Evolutionary conservation across 2,797 vertebrate species (phyloP).

Genomic region (Epinephelus awoara): DNA sequence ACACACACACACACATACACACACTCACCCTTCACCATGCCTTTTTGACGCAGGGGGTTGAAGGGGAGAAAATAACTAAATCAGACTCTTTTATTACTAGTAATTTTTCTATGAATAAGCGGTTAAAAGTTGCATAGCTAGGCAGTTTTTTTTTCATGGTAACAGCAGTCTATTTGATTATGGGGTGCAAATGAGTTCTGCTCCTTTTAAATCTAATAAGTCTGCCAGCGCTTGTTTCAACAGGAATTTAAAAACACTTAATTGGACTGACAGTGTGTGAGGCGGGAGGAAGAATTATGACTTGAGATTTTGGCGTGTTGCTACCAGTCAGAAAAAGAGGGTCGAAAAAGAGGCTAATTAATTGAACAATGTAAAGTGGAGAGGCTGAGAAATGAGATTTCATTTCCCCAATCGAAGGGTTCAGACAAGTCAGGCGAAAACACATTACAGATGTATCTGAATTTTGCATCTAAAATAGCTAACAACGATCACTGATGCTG

Average conservation of each 20-base stretch:
- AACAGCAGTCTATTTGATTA: constrained; percentile 77
- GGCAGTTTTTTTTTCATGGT: constrained; percentile 56
- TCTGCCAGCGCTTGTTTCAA: constrained; percentile 76
- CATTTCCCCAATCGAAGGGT: constrained; percentile 4
- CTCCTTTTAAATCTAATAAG: constrained; percentile 78
- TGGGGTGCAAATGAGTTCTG: constrained; percentile 73
- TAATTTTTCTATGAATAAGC: constrained; percentile 71
- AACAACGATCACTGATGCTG: neutral
- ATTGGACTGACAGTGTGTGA: constrained; percentile 75
- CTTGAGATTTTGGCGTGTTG: constrained; percentile 52
- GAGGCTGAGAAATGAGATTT: constrained; percentile 44
- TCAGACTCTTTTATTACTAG: constrained; percentile 62
- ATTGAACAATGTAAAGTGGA: constrained; percentile 54
- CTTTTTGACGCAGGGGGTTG: constrained; percentile 50
- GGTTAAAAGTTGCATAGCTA: constrained; percentile 64
- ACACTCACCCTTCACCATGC: constrained; percentile 18
- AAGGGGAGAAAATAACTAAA: constrained; percentile 68
- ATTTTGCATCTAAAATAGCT: constrained; percentile 10
- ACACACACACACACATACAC: constrained; percentile 5
- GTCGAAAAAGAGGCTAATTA: constrained; percentile 52
- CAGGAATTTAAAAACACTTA: constrained; percentile 78
- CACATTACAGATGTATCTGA: neutral
- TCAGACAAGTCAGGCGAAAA: constrained; percentile 22
- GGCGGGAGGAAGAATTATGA: constrained; percentile 59
- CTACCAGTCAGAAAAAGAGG: constrained; percentile 43